Evolutionary conservation across 2,888 invertebrate species (phyloP).

Genomic region (Nymphalis polychloros): DNA sequence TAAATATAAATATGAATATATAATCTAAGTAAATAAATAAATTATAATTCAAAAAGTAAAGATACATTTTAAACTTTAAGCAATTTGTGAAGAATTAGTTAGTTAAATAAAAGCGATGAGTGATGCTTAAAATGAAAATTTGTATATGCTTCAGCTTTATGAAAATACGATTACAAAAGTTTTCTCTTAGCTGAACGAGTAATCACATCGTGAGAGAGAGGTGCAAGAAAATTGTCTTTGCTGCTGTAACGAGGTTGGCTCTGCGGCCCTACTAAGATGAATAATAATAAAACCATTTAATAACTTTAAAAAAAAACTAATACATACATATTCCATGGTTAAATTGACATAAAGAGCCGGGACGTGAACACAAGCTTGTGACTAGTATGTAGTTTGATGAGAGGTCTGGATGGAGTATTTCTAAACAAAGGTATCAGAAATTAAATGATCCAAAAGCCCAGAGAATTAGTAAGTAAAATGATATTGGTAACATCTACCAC

Average conservation of each 20-base stretch:
- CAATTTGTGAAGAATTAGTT: constrained; percentile 1
- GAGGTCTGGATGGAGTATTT: no score
- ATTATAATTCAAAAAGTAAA: neutral
- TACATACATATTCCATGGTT: neutral
- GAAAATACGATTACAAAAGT: constrained; percentile 76
- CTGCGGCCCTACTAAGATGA: constrained; percentile 22
- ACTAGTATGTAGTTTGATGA: no score
- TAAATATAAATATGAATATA: no score
- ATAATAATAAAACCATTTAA: neutral
- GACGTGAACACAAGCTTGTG: neutral
- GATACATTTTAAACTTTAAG: neutral
- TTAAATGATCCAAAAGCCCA: no score
- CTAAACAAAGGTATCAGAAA: no score
- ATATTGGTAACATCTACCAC: no score
- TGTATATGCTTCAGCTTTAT: constrained; percentile 70
- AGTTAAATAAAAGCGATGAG: constrained; percentile 23
- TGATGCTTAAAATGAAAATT: constrained; percentile 69
- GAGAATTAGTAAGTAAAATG: no score
- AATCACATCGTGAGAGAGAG: constrained; percentile 69
- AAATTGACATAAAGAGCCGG: neutral
- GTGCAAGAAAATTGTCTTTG: constrained; percentile 73
- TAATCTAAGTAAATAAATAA: no score
- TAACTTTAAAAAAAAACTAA: neutral
- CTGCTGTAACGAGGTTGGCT: constrained; percentile 59
- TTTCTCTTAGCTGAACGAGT: constrained; percentile 69